These are phyloP conservation scores for Semotilus atromaculatus DNA, from an alignment of 2,797 vertebrate species.

Conservation along the genomic window DNA sequence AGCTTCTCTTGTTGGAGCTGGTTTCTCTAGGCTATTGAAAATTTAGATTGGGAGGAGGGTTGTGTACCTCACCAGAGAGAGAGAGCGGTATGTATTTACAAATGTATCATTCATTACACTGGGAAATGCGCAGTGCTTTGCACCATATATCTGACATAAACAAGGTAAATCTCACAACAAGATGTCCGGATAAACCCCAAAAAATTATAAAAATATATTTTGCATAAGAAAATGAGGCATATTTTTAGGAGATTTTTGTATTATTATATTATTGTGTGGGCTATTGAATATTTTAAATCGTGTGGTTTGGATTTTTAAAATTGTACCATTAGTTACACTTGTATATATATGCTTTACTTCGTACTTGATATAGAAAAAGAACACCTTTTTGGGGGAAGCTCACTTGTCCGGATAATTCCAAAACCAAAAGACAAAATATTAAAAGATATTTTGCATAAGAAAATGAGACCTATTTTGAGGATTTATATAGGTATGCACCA, in stretches of 20 bases:
- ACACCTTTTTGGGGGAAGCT: too few relatives aligned
- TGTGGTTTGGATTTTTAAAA: neutral
- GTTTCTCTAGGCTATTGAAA: constrained; percentile 42
- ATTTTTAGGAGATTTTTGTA: neutral
- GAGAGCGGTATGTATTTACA: neutral
- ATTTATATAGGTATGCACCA: too few relatives aligned
- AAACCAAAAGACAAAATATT: neutral
- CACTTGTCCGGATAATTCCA: neutral
- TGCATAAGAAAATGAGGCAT: neutral
- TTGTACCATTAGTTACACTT: neutral
- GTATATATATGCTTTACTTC: neutral
- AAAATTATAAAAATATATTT: constrained; percentile 8
- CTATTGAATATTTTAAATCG: neutral
- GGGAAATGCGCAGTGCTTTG: neutral
- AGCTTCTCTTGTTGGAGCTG: constrained; percentile 48
- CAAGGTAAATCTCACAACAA: neutral
- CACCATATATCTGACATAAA: neutral
- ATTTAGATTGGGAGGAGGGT: constrained; percentile 34
- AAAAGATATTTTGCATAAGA: neutral
- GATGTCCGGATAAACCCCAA: neutral
- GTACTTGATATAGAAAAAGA: neutral
- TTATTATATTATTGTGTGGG: neutral
- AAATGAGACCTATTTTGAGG: neutral
- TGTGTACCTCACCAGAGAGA: neutral
- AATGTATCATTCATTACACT: constrained; percentile 13